Base-by-base conservation (phyloP, 2,888 invertebrate genomes). In the Lasioglossum vierecki region DNA sequence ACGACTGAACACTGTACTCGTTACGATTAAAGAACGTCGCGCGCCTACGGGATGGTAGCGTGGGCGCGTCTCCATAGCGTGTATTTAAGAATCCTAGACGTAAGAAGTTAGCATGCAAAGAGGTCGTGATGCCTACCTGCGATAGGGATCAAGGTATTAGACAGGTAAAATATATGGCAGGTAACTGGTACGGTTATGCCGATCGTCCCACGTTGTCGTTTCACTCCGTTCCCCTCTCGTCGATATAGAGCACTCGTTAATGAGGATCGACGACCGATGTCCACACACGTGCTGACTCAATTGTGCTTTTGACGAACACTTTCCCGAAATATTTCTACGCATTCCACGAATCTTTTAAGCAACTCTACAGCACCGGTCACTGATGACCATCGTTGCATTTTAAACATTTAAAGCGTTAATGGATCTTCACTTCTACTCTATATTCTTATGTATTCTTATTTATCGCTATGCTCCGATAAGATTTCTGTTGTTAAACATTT, bases 1-100 rank as follows among this genome's bases (percentile, higher is more conserved):
- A 91, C 89, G 92, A 93, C 93, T 92, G 93, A 85, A 89, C 87
- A 90, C 86, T 91, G 86, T 92, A 91, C 86, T 92, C 86, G 88
- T 89, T 91, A 91, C 79, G 85, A 90, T 88, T 88, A 76, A 84
- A 75, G 74, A 73, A 73, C 26, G 68, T 68, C 68, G 73, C 73
- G n/a, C 70, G 70, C 70, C 70, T 70, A 41, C 41, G 41, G 70
- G 41, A 70, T 70, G 41, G 41, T 70, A 41, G 70, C 41, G 70
- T 15, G 66, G 66, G 35, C 76, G 72, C 57, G 46, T 74, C 57
- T 39, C 46, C 70, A 70, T 44, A 82, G 63, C 49, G 60, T 60
- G 44, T 60, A 79, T 81, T 80, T 85, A 81, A 70, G 76, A 82
- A 73, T 80, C 73, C 60, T 86, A 87, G 86, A 68, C 53, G 77